A percentile compares a stretch with the other conserved stretches of the same genome.
phyloP scores from a whole-genome alignment of 2,888 invertebrate species.

The Eupithecia inturbata region DNA sequence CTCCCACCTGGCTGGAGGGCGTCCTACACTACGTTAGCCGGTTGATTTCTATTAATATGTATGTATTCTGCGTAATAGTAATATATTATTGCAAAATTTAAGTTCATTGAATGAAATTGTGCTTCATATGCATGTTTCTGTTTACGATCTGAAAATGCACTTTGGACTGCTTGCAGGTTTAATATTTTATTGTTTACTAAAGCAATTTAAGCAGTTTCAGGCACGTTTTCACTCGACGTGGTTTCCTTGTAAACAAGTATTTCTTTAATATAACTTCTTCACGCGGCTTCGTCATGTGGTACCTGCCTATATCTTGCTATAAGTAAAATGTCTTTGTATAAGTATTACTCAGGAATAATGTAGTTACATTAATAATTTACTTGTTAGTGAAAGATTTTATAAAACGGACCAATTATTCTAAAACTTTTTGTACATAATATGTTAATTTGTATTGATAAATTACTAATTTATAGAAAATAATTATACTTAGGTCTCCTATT shows the following conservation, averaged over 20 bases:
- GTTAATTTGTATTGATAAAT: too few species aligned
- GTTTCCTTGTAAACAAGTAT: neutral
- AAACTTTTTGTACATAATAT: too few species aligned
- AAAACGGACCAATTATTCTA: neutral
- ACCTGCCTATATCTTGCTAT: too few species aligned
- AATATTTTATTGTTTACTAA: slow-evolving; percentile 14
- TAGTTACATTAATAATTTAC: neutral
- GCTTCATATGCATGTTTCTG: slow-evolving; percentile 14
- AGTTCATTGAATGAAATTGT: neutral
- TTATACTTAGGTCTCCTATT: too few species aligned
- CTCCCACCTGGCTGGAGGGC: too few species aligned
- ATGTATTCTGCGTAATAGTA: neutral
- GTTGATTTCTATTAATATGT: neutral
- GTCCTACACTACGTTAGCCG: too few species aligned
- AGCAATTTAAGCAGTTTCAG: neutral
- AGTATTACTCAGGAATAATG: neutral
- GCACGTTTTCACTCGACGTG: slow-evolving; percentile 14
- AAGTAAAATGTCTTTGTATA: too few species aligned
- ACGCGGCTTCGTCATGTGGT: neutral
- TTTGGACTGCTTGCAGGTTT: slow-evolving; percentile 27
- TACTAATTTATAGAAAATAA: too few species aligned
- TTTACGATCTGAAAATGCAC: slow-evolving; percentile 27
- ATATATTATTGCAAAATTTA: neutral
- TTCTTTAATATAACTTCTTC: neutral
- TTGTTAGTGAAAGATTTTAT: neutral